Conservation (phyloP, 2,797 vertebrate species). For the Otolemur crassicaudatus region DNA sequence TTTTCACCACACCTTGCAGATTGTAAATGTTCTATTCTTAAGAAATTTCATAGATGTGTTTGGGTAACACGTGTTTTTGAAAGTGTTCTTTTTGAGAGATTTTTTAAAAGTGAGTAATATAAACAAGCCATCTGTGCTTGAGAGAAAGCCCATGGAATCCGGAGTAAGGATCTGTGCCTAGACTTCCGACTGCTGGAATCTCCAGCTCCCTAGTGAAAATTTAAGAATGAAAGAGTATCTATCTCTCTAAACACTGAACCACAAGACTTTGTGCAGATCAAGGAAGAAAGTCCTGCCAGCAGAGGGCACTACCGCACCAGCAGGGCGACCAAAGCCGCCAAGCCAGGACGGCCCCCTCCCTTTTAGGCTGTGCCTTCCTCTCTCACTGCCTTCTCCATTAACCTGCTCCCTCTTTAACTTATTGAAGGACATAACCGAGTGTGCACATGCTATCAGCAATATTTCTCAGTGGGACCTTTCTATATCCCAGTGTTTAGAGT, state of each 20-base stretch:
- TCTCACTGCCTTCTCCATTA: not conserved
- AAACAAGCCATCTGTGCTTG: not conserved
- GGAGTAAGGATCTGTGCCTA: not conserved
- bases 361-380: fast-evolving
- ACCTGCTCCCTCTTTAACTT: not conserved
- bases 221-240: not conserved
- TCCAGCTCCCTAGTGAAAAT: too few relatives aligned
- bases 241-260: not conserved
- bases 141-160: not conserved
- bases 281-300: slow-evolving; percentile 38
- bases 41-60: not conserved
- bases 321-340: fast-evolving
- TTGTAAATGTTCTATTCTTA: slow-evolving; percentile 13
- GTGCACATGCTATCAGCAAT: not conserved
- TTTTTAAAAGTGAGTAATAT: not conserved
- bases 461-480: not conserved
- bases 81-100: slow-evolving; percentile 14
- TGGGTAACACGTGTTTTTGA: not conserved
- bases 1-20: not conserved
- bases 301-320: slow-evolving; percentile 58
- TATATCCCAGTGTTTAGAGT: not conserved
- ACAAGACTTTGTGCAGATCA: not conserved
- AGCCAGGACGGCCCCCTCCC: fast-evolving
- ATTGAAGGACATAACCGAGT: not conserved
- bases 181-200: not conserved